Evolutionary conservation across 2,113 vertebrate genomes (phyloP).

Genomic region (Anarhynchus alexandrinus): DNA sequence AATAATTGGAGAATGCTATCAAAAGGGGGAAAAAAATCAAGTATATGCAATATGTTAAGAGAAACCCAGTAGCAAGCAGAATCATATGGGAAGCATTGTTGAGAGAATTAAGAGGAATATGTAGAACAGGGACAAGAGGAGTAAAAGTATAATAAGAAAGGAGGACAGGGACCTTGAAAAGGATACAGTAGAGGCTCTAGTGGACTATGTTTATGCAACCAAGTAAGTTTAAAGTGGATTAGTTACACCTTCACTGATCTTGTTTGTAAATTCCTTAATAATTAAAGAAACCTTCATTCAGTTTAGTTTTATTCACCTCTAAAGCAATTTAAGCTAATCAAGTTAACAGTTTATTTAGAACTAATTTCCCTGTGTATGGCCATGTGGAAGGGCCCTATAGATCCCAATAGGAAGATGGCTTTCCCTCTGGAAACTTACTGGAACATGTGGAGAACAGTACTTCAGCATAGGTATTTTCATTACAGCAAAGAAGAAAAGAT

Average conservation of each 20-base stretch:
- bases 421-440: neutral
- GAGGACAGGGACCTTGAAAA: neutral
- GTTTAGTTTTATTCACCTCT: neutral
- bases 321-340: neutral
- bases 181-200: neutral
- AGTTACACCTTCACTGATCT: neutral
- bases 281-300: neutral
- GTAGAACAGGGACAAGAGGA: neutral
- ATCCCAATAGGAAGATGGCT: neutral
- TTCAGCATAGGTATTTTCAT: neutral
- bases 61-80: neutral
- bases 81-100: neutral
- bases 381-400: neutral
- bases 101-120: neutral
- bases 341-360: neutral
- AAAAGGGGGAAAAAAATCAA: neutral
- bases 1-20: neutral
- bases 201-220: neutral
- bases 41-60: neutral
- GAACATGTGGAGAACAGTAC: neutral
- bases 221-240: neutral
- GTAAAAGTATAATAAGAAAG: neutral
- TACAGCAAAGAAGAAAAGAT: neutral
- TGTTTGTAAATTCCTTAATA: neutral
- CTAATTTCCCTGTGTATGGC: neutral